Conservation (phyloP, 2,113 vertebrate genomes). For the Callopanchax toddi region DNA sequence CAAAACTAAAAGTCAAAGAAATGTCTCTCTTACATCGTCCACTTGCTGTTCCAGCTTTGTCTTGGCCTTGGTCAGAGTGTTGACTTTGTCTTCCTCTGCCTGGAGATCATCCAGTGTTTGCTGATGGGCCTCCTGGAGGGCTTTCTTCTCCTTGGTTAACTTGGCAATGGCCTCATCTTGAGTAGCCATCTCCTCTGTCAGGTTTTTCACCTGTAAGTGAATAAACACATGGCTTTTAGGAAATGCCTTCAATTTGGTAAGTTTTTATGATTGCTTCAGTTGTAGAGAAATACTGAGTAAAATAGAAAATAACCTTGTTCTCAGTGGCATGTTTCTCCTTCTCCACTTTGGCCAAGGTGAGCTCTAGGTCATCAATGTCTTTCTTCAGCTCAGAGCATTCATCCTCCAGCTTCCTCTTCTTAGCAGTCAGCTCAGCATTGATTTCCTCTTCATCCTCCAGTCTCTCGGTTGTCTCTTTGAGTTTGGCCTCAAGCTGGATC, state of each 20-base stretch:
- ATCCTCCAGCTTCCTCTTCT: conserved; percentile 86
- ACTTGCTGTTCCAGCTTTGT: conserved; percentile 81
- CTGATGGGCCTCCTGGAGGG: conserved; percentile 85
- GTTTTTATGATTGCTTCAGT: too few species aligned
- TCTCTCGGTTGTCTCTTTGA: conserved; percentile 82
- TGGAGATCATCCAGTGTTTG: conserved; percentile 87
- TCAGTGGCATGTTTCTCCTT: conserved; percentile 74
- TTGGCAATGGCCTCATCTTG: conserved; percentile 79
- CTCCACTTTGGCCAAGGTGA: conserved; percentile 76
- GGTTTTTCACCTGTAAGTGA: conserved; percentile 16
- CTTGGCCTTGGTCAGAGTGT: conserved; percentile 80
- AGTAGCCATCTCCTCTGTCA: conserved; percentile 39
- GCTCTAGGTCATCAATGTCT: conserved; percentile 72
- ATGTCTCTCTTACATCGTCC: conserved; percentile 70
- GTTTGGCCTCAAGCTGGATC: conserved; percentile 85
- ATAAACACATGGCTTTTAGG: too few species aligned
- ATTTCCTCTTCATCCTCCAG: conserved; percentile 85
- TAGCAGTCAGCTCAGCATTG: conserved; percentile 84
- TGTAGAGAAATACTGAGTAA: too few species aligned
- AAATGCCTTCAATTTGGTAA: too few species aligned
- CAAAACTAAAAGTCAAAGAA: neutral
- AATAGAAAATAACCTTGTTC: too few species aligned
- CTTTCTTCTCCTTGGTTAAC: conserved; percentile 87
- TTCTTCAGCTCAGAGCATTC: conserved; percentile 79
- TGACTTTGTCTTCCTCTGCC: conserved; percentile 87